Evolutionary conservation across 2,797 vertebrate species (phyloP), one percentile per base, ranked within the genome.

Genomic region (Gobio occitaniae): DNA sequence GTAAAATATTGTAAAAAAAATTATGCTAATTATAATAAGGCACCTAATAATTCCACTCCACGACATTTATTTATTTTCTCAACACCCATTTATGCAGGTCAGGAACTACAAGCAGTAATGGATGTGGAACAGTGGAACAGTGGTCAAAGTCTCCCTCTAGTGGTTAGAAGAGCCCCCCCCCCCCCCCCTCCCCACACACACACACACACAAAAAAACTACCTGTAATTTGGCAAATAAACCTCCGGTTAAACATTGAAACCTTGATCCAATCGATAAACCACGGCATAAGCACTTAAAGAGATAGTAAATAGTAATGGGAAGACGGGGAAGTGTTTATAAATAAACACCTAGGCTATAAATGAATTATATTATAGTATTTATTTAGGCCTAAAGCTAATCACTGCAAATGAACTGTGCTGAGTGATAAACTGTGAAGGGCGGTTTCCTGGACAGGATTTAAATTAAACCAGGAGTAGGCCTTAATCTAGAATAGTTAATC

Each of bases 61-160:
- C 21, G 44, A 44, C 54, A 59, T 25, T 32, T 32, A 32, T 32
- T 10, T 25, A 61, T 36, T n/a, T n/a, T n/a, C 19, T 54, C 25
- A 48, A 41, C 8, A 41, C 41, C 41, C 1, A 38, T 36, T 7
- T n/a, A 6, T 36, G 50, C 12, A 38, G 32, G 6, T 76, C 10
- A 56, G 11, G 6, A 50, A 78, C n/a, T 15, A 9, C 16, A 15
- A 2, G 44, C 61, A 8, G n/a, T 5, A 50, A 32, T 11, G 29
- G 7, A 2, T 71, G 65, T 69, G 29, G 10, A 25, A 21, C 9
- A 32, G 65, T 69, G 29, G 10, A 25, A 21, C 9, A 32, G 52
- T 29, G 17, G 70, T 19, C 47, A 48, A 36, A 38, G 81, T 75
- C 81, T 74, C 70, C 70, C 44, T 36, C 81, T 83, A 13, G 44